Conservation (phyloP, 2,113 vertebrate species). For the Perognathus longimembris region DNA sequence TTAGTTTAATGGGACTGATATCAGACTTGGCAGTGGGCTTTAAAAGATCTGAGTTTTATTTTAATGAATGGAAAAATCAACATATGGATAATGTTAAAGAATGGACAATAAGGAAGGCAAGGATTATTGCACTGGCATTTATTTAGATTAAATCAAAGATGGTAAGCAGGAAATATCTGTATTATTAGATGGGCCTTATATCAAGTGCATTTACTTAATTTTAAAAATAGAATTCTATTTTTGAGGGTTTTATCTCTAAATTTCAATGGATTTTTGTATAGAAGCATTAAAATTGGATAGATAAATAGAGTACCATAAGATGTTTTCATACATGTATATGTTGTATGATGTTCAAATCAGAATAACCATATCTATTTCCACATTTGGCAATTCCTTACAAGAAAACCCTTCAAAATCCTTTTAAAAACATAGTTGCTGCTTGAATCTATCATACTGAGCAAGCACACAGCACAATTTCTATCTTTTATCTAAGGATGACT, state of each 20-base stretch:
- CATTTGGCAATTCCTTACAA: not conserved
- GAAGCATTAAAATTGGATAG: not conserved
- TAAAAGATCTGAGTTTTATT: constrained; percentile 39
- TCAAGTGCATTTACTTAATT: not conserved
- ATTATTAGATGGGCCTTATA: not conserved
- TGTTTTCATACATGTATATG: too few relatives aligned
- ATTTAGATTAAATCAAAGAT: not conserved
- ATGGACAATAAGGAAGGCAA: constrained; percentile 34
- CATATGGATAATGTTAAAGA: constrained; percentile 15
- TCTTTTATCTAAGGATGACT: too few relatives aligned
- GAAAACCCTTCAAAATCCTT: not conserved
- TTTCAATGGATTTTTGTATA: not conserved
- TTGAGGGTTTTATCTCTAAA: not conserved
- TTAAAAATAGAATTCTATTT: not conserved
- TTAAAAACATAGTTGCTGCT: too few relatives aligned
- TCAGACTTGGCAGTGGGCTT: constrained; percentile 13
- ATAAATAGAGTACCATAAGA: not conserved
- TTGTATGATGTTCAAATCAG: not conserved
- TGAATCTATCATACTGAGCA: not conserved
- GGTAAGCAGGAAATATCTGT: not conserved
- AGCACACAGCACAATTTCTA: not conserved
- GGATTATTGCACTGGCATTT: constrained; percentile 6
- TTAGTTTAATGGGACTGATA: constrained; percentile 28
- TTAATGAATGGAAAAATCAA: constrained; percentile 63
- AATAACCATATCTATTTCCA: not conserved